phyloP scores from a whole-genome alignment of 2,888 invertebrate species.

The Macaria notata region DNA sequence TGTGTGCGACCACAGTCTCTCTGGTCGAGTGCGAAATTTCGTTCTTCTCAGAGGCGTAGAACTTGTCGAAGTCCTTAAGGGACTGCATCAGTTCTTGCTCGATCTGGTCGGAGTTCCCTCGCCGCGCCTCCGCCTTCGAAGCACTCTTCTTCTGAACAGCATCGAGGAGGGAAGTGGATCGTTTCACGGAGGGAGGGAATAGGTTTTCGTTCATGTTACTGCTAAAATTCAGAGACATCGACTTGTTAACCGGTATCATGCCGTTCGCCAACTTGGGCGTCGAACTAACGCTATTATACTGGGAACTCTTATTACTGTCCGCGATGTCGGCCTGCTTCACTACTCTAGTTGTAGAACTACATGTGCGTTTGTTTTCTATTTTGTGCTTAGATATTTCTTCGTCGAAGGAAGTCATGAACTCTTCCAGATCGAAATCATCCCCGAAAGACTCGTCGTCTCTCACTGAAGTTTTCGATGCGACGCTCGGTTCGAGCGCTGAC shows the following conservation, averaged over 20 bases:
- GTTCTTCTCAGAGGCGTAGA: slow-evolving; percentile 68
- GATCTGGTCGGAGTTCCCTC: slow-evolving; percentile 70
- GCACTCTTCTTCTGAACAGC: slow-evolving; percentile 72
- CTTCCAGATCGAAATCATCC: slow-evolving; percentile 84
- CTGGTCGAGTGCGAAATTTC: slow-evolving; percentile 54
- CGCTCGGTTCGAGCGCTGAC: slow-evolving; percentile 75
- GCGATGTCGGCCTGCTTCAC: slow-evolving; percentile 63
- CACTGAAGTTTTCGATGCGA: slow-evolving; percentile 70
- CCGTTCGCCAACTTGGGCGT: slow-evolving; percentile 64
- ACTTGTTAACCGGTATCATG: slow-evolving; percentile 75
- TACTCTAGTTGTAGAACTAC: slow-evolving; percentile 75
- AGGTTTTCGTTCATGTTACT: slow-evolving; percentile 75
- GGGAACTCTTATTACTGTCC: slow-evolving; percentile 60
- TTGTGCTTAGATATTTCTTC: slow-evolving; percentile 80
- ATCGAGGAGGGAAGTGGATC: slow-evolving; percentile 81
- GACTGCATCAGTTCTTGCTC: slow-evolving; percentile 78
- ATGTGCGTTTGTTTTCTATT: slow-evolving; percentile 68
- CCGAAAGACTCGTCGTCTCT: slow-evolving; percentile 80
- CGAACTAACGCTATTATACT: slow-evolving; percentile 60
- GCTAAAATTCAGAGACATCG: slow-evolving; percentile 82
- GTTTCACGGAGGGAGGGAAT: slow-evolving; percentile 79
- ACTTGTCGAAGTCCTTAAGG: slow-evolving; percentile 75
- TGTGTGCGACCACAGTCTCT: slow-evolving; percentile 46
- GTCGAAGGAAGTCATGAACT: slow-evolving; percentile 86
- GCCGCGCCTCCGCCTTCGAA: slow-evolving; percentile 61